A percentile compares a stretch with the other conserved stretches of the same genome.
phyloP scores from a whole-genome alignment of 2,113 vertebrate genomes.

The Mustela nigripes region DNA sequence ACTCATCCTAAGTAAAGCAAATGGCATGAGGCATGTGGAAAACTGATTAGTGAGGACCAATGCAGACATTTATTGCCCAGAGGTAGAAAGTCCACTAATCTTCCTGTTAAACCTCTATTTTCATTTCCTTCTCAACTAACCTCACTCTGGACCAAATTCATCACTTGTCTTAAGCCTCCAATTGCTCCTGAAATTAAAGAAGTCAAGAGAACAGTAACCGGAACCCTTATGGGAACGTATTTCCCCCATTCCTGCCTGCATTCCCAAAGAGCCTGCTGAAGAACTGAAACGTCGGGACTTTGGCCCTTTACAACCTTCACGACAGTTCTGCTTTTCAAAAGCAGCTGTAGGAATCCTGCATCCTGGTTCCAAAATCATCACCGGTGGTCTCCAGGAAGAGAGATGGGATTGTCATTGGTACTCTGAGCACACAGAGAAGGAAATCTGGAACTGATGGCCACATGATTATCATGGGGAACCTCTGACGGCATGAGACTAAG shows the following conservation, averaged over 20 bases:
- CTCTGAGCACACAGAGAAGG: not conserved
- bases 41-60: slow-evolving; percentile 81
- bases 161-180: slow-evolving; percentile 71
- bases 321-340: slow-evolving; percentile 21
- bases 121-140: slow-evolving; percentile 82
- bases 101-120: slow-evolving; percentile 79
- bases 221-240: not conserved
- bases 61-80: slow-evolving; percentile 74
- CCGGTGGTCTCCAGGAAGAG: not conserved
- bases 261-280: not conserved
- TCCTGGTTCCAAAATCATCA: not conserved
- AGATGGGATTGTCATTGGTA: not conserved
- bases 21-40: slow-evolving; percentile 74
- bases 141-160: slow-evolving; percentile 78
- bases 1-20: slow-evolving; percentile 73
- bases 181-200: slow-evolving; percentile 67
- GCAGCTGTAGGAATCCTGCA: not conserved
- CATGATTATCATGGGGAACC: not conserved
- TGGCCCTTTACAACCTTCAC: not conserved
- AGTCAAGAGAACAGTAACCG: not conserved
- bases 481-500: not conserved
- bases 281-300: not conserved
- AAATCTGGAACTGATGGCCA: not conserved
- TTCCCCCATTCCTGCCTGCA: not conserved
- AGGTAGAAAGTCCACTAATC: slow-evolving; percentile 82